phyloP scores from a whole-genome alignment of 1,140 invertebrate species.

The Aradophagus sp. region DNA sequence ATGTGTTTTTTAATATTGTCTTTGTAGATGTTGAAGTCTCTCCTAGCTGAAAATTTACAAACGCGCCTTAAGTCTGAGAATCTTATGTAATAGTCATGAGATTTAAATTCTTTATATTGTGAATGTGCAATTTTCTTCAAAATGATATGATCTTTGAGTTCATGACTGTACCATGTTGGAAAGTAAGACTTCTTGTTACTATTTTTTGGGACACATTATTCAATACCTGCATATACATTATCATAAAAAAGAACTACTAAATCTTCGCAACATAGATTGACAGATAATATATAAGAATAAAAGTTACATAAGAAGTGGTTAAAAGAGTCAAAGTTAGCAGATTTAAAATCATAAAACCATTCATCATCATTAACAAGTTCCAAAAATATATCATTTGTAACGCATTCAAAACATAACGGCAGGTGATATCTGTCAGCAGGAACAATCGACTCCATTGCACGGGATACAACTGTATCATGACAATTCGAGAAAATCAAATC shows the following conservation, averaged over 20 bases:
- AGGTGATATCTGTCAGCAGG: background rate
- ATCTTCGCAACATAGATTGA: background rate
- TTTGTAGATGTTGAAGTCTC: constrained; percentile 3
- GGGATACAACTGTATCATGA: background rate
- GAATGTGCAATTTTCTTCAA: constrained; percentile 5
- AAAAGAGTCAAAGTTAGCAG: background rate
- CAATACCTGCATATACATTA: constrained; percentile 10
- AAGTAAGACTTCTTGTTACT: background rate
- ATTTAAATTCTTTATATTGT: constrained; percentile 5
- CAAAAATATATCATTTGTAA: background rate
- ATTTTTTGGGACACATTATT: constrained; percentile 17
- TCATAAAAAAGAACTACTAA: constrained; percentile 2
- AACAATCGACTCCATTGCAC: background rate
- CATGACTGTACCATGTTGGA: constrained; percentile 7
- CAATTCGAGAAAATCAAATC: constrained; percentile 14
- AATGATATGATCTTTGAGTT: constrained; percentile 10
- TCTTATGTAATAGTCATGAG: background rate
- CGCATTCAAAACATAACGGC: constrained; percentile 1
- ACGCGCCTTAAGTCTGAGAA: constrained; percentile 1
- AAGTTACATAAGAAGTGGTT: background rate
- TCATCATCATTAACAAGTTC: background rate
- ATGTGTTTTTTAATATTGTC: background rate
- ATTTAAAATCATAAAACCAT: constrained; percentile 10
- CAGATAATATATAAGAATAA: background rate
- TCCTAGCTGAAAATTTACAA: constrained; percentile 9